A percentile compares a stretch with the other conserved stretches of the same genome.
phyloP scores from a whole-genome alignment of 1,140 invertebrate genomes.

The Drosophila nasuta region DNA sequence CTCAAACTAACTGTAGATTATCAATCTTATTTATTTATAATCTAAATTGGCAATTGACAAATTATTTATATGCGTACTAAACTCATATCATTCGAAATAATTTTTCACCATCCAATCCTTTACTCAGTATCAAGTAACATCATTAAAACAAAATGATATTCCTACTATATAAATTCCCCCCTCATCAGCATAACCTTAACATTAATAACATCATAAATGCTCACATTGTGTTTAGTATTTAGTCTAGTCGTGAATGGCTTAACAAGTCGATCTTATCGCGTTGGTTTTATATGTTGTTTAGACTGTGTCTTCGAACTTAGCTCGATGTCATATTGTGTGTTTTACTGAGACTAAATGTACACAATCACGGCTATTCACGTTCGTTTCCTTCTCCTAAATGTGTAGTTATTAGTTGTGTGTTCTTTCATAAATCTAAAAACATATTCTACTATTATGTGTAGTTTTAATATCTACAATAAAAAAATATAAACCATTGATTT shows the following conservation, averaged over 20 bases:
- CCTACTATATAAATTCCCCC: background rate
- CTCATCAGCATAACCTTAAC: constrained; percentile 27
- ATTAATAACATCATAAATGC: constrained; percentile 33
- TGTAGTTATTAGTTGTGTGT: constrained; percentile 51
- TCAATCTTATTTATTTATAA: constrained; percentile 38
- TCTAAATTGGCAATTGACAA: constrained; percentile 53
- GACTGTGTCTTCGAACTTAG: constrained; percentile 1
- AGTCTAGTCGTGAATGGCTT: constrained; percentile 26
- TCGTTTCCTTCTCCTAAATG: constrained; percentile 46
- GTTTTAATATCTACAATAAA: constrained; percentile 42
- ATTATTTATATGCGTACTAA: constrained; percentile 47
- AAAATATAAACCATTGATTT: constrained; percentile 16
- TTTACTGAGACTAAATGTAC: constrained; percentile 39
- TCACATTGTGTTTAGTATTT: constrained; percentile 48
- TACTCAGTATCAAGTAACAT: constrained; percentile 12
- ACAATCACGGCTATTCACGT: constrained; percentile 35
- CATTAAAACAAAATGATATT: constrained; percentile 7
- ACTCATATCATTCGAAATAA: constrained; percentile 47
- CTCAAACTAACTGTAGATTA: constrained; percentile 34
- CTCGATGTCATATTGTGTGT: constrained; percentile 22
- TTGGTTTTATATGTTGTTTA: constrained; percentile 20
- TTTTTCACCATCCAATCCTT: constrained; percentile 18
- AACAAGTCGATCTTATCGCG: constrained; percentile 14
- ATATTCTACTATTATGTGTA: constrained; percentile 40
- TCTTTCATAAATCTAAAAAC: constrained; percentile 19